Base-by-base conservation (phyloP, 1,140 invertebrate genomes). In the Daktulosphaira vitifoliae region DNA sequence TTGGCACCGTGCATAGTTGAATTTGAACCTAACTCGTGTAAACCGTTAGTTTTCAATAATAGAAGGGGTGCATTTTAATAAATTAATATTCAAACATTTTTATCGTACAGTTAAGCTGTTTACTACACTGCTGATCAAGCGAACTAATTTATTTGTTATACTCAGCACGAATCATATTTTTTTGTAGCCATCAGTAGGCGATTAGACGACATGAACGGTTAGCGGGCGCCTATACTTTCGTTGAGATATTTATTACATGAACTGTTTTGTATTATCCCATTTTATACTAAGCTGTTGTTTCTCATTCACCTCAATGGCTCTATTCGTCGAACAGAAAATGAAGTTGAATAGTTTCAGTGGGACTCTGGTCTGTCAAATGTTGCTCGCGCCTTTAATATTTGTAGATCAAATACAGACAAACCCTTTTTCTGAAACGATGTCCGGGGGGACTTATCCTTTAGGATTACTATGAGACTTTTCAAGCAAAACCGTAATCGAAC, bases 291-390 rank as follows among this genome's bases (percentile, higher is more conserved):
- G 2, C 8, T 16, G 20, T 33, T 33, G 29, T 33, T 33, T 33
- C 29, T 5, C 29, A 11, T 33, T 33, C 29, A 33, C 29, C 6
- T 13, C 15, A 13, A n/a, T 6, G 37, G 13, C 7, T 39, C 29
- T 15, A 38, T 54, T 54, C 37, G 51, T 54, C 52, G 52, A 54
- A 54, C 38, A 16, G 52, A 54, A 54, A 54, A 54, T 54, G 13
- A 39, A 54, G 37, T 54, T 54, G 37, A 54, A 54, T 54, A 33
- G 52, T 39, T 39, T 39, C 52, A 18, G 13, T 15, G 37, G 52
- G 52, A 54, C 16, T 22, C 20, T 4, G 11, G 9, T 33, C 29
- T 5, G 11, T 11, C 29, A 11, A 6, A 33, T 6, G 29, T 33
- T 11, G 29, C 29, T 11, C 29, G 29, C 29, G 29, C 29, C 29